A percentile compares a stretch with the other conserved stretches of the same genome.
Conservation (phyloP, 2,113 vertebrate species). For the Oenanthe oenanthe region DNA sequence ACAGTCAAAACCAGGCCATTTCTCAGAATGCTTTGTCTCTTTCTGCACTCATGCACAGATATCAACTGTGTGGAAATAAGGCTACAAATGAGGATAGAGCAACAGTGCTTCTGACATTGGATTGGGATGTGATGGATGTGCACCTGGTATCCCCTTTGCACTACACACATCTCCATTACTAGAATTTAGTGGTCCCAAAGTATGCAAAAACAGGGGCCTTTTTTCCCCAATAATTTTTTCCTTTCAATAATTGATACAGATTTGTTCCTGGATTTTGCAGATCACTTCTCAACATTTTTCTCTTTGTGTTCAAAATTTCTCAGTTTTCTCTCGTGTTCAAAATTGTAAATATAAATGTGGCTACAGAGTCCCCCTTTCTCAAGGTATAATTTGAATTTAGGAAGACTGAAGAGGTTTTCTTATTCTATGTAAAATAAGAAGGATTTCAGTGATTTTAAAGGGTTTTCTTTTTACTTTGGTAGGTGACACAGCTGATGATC, state of each 20-base stretch:
- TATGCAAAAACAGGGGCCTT: neutral
- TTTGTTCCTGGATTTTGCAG: neutral
- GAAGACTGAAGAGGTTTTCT: neutral
- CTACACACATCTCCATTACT: neutral
- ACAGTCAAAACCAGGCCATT: neutral
- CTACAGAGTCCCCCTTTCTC: neutral
- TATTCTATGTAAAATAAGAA: neutral
- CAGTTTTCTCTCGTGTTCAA: neutral
- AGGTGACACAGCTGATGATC: slow-evolving; percentile 86
- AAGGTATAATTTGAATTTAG: neutral
- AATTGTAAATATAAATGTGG: neutral
- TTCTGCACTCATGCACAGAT: neutral
- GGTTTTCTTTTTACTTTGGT: neutral
- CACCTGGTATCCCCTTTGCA: neutral
- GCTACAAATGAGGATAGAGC: neutral
- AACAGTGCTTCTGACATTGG: neutral
- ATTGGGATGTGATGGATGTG: neutral
- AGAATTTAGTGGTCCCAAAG: neutral
- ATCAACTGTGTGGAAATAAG: neutral
- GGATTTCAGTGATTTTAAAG: neutral
- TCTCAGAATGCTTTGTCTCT: neutral
- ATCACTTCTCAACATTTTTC: neutral
- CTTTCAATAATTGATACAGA: neutral
- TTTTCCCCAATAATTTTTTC: neutral
- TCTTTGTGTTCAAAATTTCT: neutral